phyloP scores from a whole-genome alignment of 2,888 invertebrate genomes.

The Acleris sparsana region DNA sequence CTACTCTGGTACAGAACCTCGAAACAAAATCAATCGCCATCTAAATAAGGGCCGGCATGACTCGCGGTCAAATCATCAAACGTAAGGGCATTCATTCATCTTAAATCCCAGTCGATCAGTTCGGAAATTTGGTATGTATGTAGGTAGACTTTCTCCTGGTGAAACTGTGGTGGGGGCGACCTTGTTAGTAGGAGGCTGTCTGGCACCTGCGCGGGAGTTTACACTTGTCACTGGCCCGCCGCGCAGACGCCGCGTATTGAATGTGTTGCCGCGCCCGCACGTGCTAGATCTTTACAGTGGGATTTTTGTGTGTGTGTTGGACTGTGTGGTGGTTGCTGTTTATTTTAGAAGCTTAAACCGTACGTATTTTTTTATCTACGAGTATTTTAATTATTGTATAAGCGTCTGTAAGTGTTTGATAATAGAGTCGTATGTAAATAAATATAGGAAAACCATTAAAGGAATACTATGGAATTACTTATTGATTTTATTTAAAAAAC shows the following conservation, averaged over 20 bases:
- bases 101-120: conserved; percentile 71
- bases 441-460: too few relatives aligned
- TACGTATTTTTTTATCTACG: conserved; percentile 18
- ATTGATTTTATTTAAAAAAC: too few relatives aligned
- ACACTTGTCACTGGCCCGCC: conserved; percentile 75
- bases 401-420: too few relatives aligned
- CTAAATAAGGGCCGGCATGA: background rate
- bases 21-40: background rate
- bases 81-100: conserved; percentile 40
- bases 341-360: conserved; percentile 32
- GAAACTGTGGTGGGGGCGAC: conserved; percentile 73
- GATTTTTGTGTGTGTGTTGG: conserved; percentile 38
- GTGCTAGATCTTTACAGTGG: conserved; percentile 51
- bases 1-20: too few relatives aligned
- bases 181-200: conserved; percentile 79
- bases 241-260: conserved; percentile 68
- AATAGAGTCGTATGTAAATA: too few relatives aligned
- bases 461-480: too few relatives aligned
- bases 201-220: conserved; percentile 71
- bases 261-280: conserved; percentile 54
- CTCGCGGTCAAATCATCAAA: background rate
- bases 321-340: conserved; percentile 35
- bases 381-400: too few relatives aligned
- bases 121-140: conserved; percentile 83
- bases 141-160: conserved; percentile 82